phyloP scores from a whole-genome alignment of 2,797 vertebrate genomes.

The Salmo trutta region DNA sequence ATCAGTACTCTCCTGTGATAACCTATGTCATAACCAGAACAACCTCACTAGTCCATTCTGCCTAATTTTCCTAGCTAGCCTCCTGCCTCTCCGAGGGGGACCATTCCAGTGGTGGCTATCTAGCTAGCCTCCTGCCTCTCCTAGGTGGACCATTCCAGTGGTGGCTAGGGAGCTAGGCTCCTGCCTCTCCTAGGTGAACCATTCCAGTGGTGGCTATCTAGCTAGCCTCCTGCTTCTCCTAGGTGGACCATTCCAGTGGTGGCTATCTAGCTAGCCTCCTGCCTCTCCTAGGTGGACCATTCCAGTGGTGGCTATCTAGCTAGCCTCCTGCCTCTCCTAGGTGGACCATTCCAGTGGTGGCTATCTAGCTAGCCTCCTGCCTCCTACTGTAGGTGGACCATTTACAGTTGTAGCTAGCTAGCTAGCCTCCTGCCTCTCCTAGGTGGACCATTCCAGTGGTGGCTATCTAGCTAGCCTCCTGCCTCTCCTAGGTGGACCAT shows the following conservation, averaged over 20 bases:
- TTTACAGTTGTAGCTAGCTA: neutral
- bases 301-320: slow-evolving; percentile 21
- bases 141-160: slow-evolving; percentile 11
- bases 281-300: slow-evolving; percentile 49
- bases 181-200: neutral
- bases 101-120: neutral
- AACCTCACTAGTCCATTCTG: too few relatives aligned
- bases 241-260: too few relatives aligned
- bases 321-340: too few relatives aligned
- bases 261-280: neutral
- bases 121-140: neutral
- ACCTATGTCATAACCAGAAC: slow-evolving; percentile 61
- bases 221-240: neutral
- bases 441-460: too few relatives aligned
- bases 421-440: neutral
- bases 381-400: neutral
- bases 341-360: too few relatives aligned
- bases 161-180: too few relatives aligned
- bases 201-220: neutral
- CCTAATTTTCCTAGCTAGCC: too few relatives aligned
- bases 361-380: too few relatives aligned
- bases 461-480: too few relatives aligned
- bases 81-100: neutral
- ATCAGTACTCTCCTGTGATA: neutral
- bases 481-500: too few relatives aligned